Evolutionary conservation across 1,140 invertebrate genomes (phyloP), one percentile per base, ranked within the genome.

Genomic region (Probaryconus sp.): DNA sequence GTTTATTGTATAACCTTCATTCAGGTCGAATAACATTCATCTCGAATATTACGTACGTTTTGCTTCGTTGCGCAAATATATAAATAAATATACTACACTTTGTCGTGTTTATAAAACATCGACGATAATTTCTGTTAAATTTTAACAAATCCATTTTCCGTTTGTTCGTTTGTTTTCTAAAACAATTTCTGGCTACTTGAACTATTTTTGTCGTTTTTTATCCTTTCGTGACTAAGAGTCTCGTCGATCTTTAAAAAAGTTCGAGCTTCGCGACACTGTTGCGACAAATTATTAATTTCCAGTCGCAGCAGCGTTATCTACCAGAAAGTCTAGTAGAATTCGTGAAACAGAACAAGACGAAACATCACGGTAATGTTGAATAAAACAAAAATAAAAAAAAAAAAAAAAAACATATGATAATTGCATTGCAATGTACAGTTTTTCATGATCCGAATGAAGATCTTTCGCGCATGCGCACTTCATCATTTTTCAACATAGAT

Each of bases 21-120:
- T 71, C 63, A 74, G 70, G 76, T 78, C 71, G 20, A 74, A 64
- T 71, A 78, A 76, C 63, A 76, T 76, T 71, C 74, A 58, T 74
- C 56, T 74, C 60, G 76, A 74, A 77, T 67, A 73, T 77, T 70
- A 77, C 65, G 56, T 68, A 73, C 63, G 63, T 77, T 77, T 75
- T 75, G 71, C 80, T 77, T 80, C 78, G 76, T 76, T 79, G 78
- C 79, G 81, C 80, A 83, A 81, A 83, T 82, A 84, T 85, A 85
- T 81, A 85, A 85, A 85, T 82, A 83, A 83, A 83, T 85, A 85
- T 80, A 80, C 79, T 85, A 85, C 78, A 81, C 61, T 82, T 76
- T 81, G 81, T 83, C 84, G 84, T 87, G 83, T 87, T 87, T 87
- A 87, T 86, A 85, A 87, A 87, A 87, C 85, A 87, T 76, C 83